These are phyloP conservation scores for Alethe castanea DNA, from an alignment of 2,113 vertebrate genomes.

Conservation along the genomic window DNA sequence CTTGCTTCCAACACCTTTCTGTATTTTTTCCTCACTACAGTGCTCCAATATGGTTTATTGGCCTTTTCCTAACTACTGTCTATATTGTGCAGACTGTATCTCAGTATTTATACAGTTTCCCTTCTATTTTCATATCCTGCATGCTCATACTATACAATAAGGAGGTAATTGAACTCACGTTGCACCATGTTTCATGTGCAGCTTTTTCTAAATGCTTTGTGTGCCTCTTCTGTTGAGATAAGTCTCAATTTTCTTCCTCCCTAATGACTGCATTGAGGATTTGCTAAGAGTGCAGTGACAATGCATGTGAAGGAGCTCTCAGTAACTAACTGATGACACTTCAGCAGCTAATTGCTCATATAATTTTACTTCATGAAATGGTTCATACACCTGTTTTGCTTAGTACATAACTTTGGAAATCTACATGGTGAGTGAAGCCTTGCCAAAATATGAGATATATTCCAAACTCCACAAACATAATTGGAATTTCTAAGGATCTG, in stretches of 20 bases:
- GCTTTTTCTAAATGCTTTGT: slow-evolving; percentile 51
- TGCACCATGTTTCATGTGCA: slow-evolving; percentile 48
- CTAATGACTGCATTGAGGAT: slow-evolving; percentile 57
- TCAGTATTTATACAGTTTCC: background rate
- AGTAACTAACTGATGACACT: slow-evolving; percentile 57
- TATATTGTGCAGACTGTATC: background rate
- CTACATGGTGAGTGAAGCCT: slow-evolving; percentile 8
- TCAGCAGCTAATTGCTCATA: slow-evolving; percentile 61
- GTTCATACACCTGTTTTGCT: slow-evolving; percentile 38
- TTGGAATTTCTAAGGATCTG: background rate
- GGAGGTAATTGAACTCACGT: slow-evolving; percentile 52
- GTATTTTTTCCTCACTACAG: background rate
- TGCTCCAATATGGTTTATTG: background rate
- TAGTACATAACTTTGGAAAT: background rate
- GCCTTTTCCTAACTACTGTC: background rate
- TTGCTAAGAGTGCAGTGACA: slow-evolving; percentile 53
- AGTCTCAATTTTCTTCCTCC: slow-evolving; percentile 63
- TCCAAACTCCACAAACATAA: background rate
- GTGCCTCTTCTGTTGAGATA: slow-evolving; percentile 53
- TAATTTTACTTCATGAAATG: slow-evolving; percentile 18
- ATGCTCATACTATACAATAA: slow-evolving; percentile 14
- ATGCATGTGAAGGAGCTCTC: slow-evolving; percentile 52
- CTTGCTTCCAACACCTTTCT: background rate
- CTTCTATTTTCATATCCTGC: slow-evolving; percentile 27
- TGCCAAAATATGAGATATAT: slow-evolving; percentile 3